Percentiles rank a stretch among this genome's conserved stretches.
These are phyloP conservation scores for Anseranas semipalmata DNA, from an alignment of 2,113 vertebrate genomes.

Conservation along the genomic window DNA sequence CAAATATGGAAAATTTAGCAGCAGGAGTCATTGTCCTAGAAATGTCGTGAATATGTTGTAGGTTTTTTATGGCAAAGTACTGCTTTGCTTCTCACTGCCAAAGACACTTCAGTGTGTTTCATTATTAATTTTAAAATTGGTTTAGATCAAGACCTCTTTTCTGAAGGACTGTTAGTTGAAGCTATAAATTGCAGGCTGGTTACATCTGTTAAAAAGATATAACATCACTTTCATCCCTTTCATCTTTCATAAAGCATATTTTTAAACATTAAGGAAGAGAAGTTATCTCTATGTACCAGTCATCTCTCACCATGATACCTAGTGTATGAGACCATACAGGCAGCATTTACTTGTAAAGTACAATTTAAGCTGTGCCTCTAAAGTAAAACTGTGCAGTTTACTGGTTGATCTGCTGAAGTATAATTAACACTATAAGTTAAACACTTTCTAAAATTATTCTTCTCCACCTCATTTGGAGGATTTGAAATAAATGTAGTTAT, in stretches of 20 bases:
- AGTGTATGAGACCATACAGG: not conserved
- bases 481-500: not conserved
- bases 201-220: not conserved
- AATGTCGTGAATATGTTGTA: not conserved
- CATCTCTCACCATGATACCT: not conserved
- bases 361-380: not conserved
- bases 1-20: not conserved
- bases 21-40: not conserved
- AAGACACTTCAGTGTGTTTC: not conserved
- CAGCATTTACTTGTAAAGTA: not conserved
- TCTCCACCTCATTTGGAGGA: not conserved
- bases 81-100: not conserved
- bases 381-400: not conserved
- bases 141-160: not conserved
- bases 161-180: not conserved
- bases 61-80: not conserved
- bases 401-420: not conserved
- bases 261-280: not conserved
- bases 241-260: not conserved
- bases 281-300: not conserved
- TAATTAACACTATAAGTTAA: not conserved
- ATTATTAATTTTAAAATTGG: constrained; percentile 12
- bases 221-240: not conserved
- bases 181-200: not conserved
- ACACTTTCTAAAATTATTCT: not conserved